phyloP scores from a whole-genome alignment of 2,113 vertebrate genomes.

The Mobula birostris region DNA sequence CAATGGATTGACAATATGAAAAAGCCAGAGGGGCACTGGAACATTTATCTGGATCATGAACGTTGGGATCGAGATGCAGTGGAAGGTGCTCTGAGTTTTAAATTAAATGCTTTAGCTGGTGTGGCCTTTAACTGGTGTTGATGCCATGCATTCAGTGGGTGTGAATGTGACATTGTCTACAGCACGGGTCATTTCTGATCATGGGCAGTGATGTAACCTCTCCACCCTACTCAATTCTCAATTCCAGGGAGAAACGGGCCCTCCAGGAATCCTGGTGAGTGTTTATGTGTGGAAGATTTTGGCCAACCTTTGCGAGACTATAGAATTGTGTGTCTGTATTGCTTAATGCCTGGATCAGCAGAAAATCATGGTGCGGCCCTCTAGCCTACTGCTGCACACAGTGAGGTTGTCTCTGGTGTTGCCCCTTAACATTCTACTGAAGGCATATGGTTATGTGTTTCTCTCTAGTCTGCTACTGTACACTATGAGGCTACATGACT shows the following conservation, averaged over 20 bases:
- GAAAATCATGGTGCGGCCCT: no score
- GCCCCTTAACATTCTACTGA: no score
- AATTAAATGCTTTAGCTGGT: background rate
- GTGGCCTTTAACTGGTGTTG: background rate
- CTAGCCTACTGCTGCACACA: no score
- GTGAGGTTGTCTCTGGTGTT: no score
- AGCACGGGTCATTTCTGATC: background rate
- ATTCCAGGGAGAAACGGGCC: constrained; percentile 41
- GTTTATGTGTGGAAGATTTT: background rate
- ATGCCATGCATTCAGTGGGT: background rate
- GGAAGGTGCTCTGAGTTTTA: background rate
- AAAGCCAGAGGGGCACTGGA: background rate
- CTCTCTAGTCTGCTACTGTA: no score
- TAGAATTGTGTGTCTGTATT: no score
- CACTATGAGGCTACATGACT: no score
- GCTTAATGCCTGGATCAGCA: no score
- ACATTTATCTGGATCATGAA: background rate
- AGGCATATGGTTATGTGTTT: no score
- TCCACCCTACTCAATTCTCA: background rate
- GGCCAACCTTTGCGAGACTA: no score
- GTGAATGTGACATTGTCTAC: background rate
- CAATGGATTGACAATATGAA: background rate
- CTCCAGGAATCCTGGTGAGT: constrained; percentile 42
- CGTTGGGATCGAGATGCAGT: background rate
- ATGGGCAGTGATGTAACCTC: background rate